A percentile compares a stretch with the other conserved stretches of the same genome.
phyloP scores from a whole-genome alignment of 1,140 invertebrate species.

The Eulimnadia texana region DNA sequence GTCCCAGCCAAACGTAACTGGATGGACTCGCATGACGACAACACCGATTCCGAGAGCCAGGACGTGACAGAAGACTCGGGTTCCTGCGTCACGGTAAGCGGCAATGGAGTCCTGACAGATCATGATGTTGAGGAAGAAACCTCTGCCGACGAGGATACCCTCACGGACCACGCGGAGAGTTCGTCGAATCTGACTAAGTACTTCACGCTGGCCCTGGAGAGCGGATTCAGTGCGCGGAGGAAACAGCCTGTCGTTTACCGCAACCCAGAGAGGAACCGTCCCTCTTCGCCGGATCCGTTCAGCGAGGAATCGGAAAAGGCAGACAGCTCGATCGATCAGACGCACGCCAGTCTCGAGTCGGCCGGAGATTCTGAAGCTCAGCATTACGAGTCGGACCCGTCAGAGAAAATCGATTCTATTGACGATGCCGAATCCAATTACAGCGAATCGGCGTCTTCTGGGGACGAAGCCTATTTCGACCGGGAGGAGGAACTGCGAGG shows the following conservation, averaged over 20 bases:
- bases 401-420: slow-evolving; percentile 20
- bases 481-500: slow-evolving; percentile 64
- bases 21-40: slow-evolving; percentile 2
- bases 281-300: slow-evolving; percentile 21
- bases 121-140: slow-evolving; percentile 10
- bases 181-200: slow-evolving; percentile 18
- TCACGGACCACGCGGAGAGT: not conserved
- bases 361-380: slow-evolving; percentile 12
- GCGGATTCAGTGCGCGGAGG: slow-evolving; percentile 13
- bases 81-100: slow-evolving; percentile 9
- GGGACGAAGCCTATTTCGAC: slow-evolving; percentile 38
- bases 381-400: slow-evolving; percentile 13
- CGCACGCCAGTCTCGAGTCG: slow-evolving; percentile 15
- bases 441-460: slow-evolving; percentile 24
- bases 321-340: slow-evolving; percentile 13
- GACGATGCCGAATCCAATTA: slow-evolving; percentile 22
- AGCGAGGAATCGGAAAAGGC: slow-evolving; percentile 17
- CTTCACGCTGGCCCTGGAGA: slow-evolving; percentile 20
- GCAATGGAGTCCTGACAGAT: slow-evolving; percentile 13
- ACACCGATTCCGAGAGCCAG: slow-evolving; percentile 3
- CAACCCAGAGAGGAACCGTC: slow-evolving; percentile 19
- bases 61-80: slow-evolving; percentile 2
- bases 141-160: slow-evolving; percentile 17
- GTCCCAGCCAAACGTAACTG: not conserved
- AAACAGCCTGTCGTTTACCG: slow-evolving; percentile 16